phyloP scores from a whole-genome alignment of 1,140 invertebrate species.

The Drosophila obscura region DNA sequence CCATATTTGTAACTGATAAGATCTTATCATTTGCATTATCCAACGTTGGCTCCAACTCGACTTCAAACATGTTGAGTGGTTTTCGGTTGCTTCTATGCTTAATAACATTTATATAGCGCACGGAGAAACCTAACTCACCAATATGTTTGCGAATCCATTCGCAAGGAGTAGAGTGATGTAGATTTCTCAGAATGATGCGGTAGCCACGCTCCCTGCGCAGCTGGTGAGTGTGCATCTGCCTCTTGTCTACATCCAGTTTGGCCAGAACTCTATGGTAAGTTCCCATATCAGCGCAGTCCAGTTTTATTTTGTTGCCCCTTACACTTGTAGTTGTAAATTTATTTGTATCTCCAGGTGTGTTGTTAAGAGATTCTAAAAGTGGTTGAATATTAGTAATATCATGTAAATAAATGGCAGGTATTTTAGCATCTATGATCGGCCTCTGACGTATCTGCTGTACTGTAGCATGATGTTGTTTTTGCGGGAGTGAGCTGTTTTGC shows the following conservation, averaged over 20 bases:
- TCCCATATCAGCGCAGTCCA: not conserved
- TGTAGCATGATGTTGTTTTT: too few relatives aligned
- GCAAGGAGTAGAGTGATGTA: not conserved
- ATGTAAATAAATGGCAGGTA: not conserved
- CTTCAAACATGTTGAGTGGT: slow-evolving; percentile 1
- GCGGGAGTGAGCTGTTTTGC: too few relatives aligned
- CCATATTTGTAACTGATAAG: not conserved
- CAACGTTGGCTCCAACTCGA: not conserved
- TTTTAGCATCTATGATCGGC: not conserved
- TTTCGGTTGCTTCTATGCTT: not conserved
- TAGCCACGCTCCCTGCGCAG: not conserved
- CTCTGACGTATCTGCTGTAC: not conserved
- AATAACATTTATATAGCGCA: not conserved
- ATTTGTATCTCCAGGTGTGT: not conserved
- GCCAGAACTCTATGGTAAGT: not conserved
- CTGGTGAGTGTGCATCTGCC: slow-evolving; percentile 1
- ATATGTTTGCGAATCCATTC: not conserved
- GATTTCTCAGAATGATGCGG: not conserved
- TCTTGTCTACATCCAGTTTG: not conserved
- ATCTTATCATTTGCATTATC: not conserved
- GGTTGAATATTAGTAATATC: not conserved
- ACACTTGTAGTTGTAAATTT: slow-evolving; percentile 1
- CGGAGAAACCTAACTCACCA: not conserved
- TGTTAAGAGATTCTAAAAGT: not conserved
- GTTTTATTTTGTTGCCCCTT: not conserved